Percentiles rank a stretch among this genome's conserved stretches.
Evolutionary conservation across 2,113 vertebrate species (phyloP).

Genomic region (Antennarius striatus): DNA sequence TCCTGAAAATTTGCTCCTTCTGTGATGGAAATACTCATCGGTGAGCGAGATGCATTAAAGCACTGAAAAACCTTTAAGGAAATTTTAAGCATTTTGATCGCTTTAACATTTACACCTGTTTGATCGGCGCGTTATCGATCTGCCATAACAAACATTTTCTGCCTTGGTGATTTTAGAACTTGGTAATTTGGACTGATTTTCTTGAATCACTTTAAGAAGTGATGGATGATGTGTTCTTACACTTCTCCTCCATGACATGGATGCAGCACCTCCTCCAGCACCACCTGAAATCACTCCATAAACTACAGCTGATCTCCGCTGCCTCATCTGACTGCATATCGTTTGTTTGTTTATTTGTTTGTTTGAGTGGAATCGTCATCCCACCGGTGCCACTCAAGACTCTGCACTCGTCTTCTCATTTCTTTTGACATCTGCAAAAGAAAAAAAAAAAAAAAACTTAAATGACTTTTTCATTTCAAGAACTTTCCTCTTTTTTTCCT

Average conservation of each 20-base stretch:
- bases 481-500: neutral
- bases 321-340: slow-evolving; percentile 43
- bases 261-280: slow-evolving; percentile 18
- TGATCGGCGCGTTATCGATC: neutral
- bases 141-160: neutral
- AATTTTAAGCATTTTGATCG: slow-evolving; percentile 4
- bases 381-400: neutral
- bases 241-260: slow-evolving; percentile 15
- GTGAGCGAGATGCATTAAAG: neutral
- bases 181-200: neutral
- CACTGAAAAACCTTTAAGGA: neutral
- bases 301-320: slow-evolving; percentile 28
- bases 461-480: neutral
- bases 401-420: too few relatives aligned
- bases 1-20: neutral
- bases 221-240: neutral
- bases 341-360: too few relatives aligned
- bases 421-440: too few relatives aligned
- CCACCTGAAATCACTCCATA: slow-evolving; percentile 1
- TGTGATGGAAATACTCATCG: too few relatives aligned
- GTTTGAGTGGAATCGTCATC: neutral
- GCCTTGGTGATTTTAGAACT: neutral
- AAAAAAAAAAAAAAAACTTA: too few relatives aligned
- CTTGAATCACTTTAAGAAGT: too few relatives aligned
- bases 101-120: neutral